A percentile compares a stretch with the other conserved stretches of the same genome.
phyloP scores from a whole-genome alignment of 1,140 invertebrate genomes.

The Forficula auricularia region DNA sequence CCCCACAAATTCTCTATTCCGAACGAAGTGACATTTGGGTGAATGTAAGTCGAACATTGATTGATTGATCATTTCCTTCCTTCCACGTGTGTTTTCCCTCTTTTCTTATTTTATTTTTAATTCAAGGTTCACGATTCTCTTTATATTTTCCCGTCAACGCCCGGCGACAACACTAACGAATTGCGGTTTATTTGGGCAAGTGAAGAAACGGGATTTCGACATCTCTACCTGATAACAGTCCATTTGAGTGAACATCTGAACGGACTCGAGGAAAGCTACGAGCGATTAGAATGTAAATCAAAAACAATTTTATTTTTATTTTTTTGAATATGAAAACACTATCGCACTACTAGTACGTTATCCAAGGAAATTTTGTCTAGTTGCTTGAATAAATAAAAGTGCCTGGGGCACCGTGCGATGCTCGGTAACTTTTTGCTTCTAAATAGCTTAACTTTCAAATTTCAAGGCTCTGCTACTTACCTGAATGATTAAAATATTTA shows the following conservation, averaged over 20 bases:
- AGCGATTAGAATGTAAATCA: constrained; percentile 26
- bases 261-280: constrained; percentile 26
- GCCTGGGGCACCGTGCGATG: too few relatives aligned
- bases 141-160: constrained; percentile 51
- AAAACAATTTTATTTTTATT: not conserved
- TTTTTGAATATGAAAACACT: too few relatives aligned
- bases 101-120: constrained; percentile 1
- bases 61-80: too few relatives aligned
- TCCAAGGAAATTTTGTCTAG: too few relatives aligned
- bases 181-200: constrained; percentile 79
- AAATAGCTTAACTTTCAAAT: too few relatives aligned
- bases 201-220: constrained; percentile 79
- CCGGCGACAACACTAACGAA: constrained; percentile 28
- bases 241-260: constrained; percentile 24
- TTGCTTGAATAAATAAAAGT: too few relatives aligned
- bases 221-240: constrained; percentile 65
- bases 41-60: constrained; percentile 45
- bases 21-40: constrained; percentile 66
- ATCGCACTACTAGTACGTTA: too few relatives aligned
- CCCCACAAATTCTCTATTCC: constrained; percentile 44
- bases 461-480: too few relatives aligned
- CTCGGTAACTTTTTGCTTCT: too few relatives aligned
- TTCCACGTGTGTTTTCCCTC: too few relatives aligned
- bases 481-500: too few relatives aligned
- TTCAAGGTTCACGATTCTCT: constrained; percentile 64